Evolutionary conservation across 2,888 invertebrate species (phyloP).

Genomic region (Chaitophorus viminalis): DNA sequence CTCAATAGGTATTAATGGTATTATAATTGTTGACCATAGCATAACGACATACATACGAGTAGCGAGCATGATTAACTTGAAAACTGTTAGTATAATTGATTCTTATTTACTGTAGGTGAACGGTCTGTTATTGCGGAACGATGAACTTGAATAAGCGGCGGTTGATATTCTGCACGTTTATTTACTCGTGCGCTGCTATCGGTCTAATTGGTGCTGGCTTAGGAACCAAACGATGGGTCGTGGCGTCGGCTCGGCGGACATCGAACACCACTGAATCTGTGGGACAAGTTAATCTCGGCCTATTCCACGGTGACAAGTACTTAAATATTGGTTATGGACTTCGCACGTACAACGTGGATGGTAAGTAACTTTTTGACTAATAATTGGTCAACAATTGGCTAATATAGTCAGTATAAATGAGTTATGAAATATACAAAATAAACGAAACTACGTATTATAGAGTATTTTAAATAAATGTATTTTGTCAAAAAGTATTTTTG

Average conservation of each 20-base stretch:
- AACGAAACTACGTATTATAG: too few relatives aligned
- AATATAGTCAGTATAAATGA: too few relatives aligned
- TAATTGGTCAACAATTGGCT: too few relatives aligned
- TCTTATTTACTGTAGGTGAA: slow-evolving; percentile 51
- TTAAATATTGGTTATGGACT: slow-evolving; percentile 84
- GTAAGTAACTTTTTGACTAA: slow-evolving; percentile 68
- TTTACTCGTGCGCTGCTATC: slow-evolving; percentile 80
- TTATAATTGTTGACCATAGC: too few relatives aligned
- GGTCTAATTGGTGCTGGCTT: slow-evolving; percentile 83
- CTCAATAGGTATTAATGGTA: too few relatives aligned
- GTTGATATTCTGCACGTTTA: slow-evolving; percentile 84
- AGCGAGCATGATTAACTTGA: background rate
- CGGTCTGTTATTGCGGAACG: slow-evolving; percentile 42
- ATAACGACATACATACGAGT: too few relatives aligned
- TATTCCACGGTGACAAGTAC: slow-evolving; percentile 86
- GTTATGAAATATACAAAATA: too few relatives aligned
- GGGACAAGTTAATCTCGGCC: slow-evolving; percentile 83
- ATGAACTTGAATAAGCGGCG: slow-evolving; percentile 80
- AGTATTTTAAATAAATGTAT: too few relatives aligned
- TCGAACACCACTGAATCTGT: slow-evolving; percentile 73
- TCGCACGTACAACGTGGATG: slow-evolving; percentile 79
- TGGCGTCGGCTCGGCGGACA: slow-evolving; percentile 77
- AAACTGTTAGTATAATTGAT: background rate
- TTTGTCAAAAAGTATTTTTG: too few relatives aligned
- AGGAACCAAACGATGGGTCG: slow-evolving; percentile 84